Evolutionary conservation across 2,113 vertebrate genomes (phyloP).

Genomic region (Myrmecobius fasciatus): DNA sequence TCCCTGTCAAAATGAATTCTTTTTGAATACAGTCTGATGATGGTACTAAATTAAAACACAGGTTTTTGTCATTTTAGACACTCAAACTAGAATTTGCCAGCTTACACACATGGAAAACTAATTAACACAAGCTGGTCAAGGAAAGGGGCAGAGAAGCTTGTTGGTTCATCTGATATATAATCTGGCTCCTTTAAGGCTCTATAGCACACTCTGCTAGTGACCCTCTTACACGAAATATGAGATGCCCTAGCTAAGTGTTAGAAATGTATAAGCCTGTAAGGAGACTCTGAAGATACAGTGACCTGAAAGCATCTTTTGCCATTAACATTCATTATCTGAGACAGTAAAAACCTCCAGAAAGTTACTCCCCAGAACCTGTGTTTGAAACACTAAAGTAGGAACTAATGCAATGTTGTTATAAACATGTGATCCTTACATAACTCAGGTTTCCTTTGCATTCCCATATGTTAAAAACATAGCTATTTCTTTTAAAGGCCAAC

Average conservation of each 20-base stretch:
- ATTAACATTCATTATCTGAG: conserved; percentile 15
- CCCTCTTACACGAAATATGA: conserved; percentile 65
- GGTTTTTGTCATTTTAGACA: background rate
- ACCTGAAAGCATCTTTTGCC: conserved; percentile 37
- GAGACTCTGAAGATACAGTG: conserved; percentile 31
- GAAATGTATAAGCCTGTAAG: conserved; percentile 57
- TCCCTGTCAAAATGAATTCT: conserved; percentile 22
- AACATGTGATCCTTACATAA: conserved; percentile 13
- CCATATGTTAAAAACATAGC: conserved; percentile 14
- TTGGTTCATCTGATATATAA: background rate
- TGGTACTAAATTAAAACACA: background rate
- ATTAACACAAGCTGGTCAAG: conserved; percentile 9
- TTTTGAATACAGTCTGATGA: conserved; percentile 20
- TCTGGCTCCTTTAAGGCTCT: conserved; percentile 15
- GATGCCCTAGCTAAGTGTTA: conserved; percentile 42
- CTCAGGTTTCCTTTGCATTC: conserved; percentile 8
- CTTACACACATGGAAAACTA: conserved; percentile 44
- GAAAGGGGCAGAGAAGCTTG: background rate
- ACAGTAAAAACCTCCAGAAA: conserved; percentile 9
- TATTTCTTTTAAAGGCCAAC: background rate
- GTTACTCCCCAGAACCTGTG: background rate
- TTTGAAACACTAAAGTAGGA: background rate
- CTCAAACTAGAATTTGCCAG: background rate
- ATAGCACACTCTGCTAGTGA: conserved; percentile 25
- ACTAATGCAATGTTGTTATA: background rate